Conservation (phyloP, 2,888 invertebrate species). For the Acanthoscelides obtectus region DNA sequence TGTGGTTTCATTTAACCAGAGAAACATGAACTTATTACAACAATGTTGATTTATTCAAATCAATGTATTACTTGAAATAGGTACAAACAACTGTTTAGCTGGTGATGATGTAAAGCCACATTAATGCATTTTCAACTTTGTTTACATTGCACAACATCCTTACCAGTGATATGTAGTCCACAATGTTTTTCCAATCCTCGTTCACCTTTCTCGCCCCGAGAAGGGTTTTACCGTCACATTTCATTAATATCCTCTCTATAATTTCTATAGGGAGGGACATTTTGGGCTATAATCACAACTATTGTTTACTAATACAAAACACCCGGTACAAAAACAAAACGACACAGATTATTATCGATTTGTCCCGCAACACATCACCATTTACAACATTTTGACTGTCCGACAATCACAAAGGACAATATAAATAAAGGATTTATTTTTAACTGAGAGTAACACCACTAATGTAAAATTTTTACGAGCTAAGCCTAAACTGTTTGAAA, state of each 20-base stretch:
- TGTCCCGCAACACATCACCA: not conserved
- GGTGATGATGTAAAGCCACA: too few species aligned
- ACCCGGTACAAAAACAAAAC: too few species aligned
- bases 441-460: not conserved
- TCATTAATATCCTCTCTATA: slow-evolving; percentile 39
- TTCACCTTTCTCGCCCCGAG: slow-evolving; percentile 35
- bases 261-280: slow-evolving; percentile 42
- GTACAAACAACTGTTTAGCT: too few species aligned
- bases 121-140: too few species aligned
- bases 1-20: too few species aligned
- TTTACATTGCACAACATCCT: slow-evolving; percentile 17
- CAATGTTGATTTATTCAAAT: too few species aligned
- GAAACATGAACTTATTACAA: too few species aligned
- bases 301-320: not conserved
- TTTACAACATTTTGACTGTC: not conserved
- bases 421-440: not conserved
- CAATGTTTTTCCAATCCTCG: slow-evolving; percentile 32
- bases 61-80: too few species aligned
- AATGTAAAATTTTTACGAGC: not conserved
- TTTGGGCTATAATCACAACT: not conserved
- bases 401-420: not conserved
- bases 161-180: slow-evolving; percentile 41
- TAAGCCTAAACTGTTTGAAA: not conserved
- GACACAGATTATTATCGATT: not conserved
- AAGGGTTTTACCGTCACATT: slow-evolving; percentile 43